A percentile compares a stretch with the other conserved stretches of the same genome.
Evolutionary conservation across 2,113 vertebrate species (phyloP).

Genomic region (Dasyurus viverrinus): DNA sequence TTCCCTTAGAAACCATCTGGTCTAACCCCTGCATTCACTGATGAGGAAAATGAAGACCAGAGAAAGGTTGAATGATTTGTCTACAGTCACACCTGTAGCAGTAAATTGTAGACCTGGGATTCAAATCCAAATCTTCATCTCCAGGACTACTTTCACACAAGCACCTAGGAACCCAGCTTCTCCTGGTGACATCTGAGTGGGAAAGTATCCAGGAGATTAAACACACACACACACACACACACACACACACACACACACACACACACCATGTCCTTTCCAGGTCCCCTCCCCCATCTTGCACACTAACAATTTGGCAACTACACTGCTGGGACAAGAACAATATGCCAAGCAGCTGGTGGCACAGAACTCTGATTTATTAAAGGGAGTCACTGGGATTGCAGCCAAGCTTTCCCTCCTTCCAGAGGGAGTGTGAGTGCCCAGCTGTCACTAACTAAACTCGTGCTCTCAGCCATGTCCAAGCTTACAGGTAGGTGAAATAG

Average conservation of each 20-base stretch:
- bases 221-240: conserved; percentile 72
- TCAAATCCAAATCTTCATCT: background rate
- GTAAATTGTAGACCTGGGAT: background rate
- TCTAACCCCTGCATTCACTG: conserved; percentile 38
- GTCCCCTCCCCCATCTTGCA: conserved; percentile 78
- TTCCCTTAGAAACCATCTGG: background rate
- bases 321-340: conserved; percentile 51
- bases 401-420: conserved; percentile 51
- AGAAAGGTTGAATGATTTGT: background rate
- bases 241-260: background rate
- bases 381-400: conserved; percentile 60
- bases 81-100: background rate
- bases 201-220: conserved; percentile 80
- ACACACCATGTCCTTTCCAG: conserved; percentile 51
- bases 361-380: conserved; percentile 70
- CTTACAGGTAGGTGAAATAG: background rate
- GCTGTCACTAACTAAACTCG: background rate
- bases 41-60: conserved; percentile 9
- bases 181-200: conserved; percentile 53
- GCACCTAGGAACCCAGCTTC: conserved; percentile 46
- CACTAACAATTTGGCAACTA: conserved; percentile 65
- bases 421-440: conserved; percentile 41
- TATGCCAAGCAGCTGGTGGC: conserved; percentile 73
- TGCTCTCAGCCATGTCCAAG: conserved; percentile 1
- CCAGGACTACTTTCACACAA: background rate